A percentile compares a stretch with the other conserved stretches of the same genome.
Evolutionary conservation across 1,140 invertebrate genomes (phyloP).

Genomic region (Aphaenogaster ashmeadi): DNA sequence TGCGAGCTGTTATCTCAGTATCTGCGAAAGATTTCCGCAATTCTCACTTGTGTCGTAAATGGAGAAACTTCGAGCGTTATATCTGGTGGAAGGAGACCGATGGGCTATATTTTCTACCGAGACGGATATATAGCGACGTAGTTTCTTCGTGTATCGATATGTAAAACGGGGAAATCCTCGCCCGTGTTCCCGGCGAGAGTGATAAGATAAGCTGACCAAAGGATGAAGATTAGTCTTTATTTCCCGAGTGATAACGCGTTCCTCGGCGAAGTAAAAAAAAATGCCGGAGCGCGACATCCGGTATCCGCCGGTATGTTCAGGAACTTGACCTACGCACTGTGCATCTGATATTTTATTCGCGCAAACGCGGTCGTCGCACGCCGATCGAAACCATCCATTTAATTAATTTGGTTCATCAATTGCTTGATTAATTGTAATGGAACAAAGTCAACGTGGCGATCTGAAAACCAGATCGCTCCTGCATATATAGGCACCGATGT

Average conservation of each 20-base stretch:
- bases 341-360: background rate
- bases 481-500: background rate
- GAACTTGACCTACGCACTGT: background rate
- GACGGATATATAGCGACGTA: slow-evolving; percentile 35
- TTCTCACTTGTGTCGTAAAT: slow-evolving; percentile 10
- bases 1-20: background rate
- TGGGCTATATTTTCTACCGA: slow-evolving; percentile 1
- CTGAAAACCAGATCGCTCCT: background rate
- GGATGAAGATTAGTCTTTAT: slow-evolving; percentile 27
- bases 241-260: slow-evolving; percentile 10
- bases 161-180: background rate
- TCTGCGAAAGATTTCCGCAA: background rate
- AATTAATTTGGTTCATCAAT: background rate
- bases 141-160: slow-evolving; percentile 5
- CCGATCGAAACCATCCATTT: background rate
- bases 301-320: background rate
- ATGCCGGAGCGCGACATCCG: background rate
- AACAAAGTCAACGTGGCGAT: background rate
- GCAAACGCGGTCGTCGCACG: background rate
- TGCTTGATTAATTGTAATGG: background rate
- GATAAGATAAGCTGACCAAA: slow-evolving; percentile 64
- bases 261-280: background rate
- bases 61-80: background rate
- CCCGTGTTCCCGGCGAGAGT: too few relatives aligned
- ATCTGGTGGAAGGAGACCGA: background rate